Evolutionary conservation across 1,140 invertebrate species (phyloP).

Genomic region (Ylistrum balloti): DNA sequence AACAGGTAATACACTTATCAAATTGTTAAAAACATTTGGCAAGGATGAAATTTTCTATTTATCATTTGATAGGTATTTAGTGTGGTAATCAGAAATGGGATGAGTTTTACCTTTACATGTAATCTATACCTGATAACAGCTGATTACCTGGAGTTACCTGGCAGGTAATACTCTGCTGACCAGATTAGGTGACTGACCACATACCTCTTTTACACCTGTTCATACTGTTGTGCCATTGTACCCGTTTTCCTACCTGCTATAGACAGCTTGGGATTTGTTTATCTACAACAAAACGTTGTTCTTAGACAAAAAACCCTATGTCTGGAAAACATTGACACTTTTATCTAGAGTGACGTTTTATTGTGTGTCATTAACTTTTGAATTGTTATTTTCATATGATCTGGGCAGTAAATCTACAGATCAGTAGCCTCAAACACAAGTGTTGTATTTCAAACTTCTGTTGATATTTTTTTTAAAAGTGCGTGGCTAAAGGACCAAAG

Average conservation of each 20-base stretch:
- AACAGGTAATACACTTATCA: not conserved
- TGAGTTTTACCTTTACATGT: not conserved
- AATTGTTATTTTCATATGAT: no score
- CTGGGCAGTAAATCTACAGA: not conserved
- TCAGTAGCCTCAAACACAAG: not conserved
- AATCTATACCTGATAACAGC: not conserved
- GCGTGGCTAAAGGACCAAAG: not conserved
- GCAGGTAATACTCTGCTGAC: not conserved
- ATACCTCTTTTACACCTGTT: not conserved
- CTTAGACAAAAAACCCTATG: not conserved
- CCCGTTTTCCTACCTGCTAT: not conserved
- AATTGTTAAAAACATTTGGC: not conserved
- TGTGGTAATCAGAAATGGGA: not conserved
- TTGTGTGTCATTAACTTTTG: slow-evolving; percentile 9
- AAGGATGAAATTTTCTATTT: not conserved
- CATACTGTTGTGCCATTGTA: not conserved
- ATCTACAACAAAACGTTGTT: not conserved
- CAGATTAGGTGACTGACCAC: not conserved
- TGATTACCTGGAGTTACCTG: not conserved
- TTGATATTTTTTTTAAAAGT: not conserved
- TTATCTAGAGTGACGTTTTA: not conserved
- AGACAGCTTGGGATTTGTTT: not conserved
- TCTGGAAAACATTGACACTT: not conserved
- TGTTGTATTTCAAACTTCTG: not conserved
- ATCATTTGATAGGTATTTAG: no score